Evolutionary conservation across 1,140 invertebrate genomes (phyloP).

Genomic region (Drosophila seguyi): DNA sequence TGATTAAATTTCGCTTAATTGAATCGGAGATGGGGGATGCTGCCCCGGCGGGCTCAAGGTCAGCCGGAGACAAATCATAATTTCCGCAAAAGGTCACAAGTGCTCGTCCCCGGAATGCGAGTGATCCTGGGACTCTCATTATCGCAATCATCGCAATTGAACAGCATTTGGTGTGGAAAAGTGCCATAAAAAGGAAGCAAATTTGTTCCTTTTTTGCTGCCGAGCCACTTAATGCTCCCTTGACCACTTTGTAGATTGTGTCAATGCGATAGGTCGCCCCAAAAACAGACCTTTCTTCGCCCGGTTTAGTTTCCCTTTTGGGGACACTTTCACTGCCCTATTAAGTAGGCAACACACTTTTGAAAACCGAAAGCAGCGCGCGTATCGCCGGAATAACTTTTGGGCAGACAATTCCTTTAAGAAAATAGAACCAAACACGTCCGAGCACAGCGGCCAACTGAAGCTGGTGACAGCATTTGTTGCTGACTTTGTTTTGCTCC

Average conservation of each 20-base stretch:
- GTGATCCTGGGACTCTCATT: slow-evolving; percentile 71
- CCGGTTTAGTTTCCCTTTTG: slow-evolving; percentile 13
- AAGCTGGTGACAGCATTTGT: slow-evolving; percentile 71
- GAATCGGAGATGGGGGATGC: slow-evolving; percentile 7
- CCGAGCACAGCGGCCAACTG: slow-evolving; percentile 72
- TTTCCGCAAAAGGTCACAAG: slow-evolving; percentile 74
- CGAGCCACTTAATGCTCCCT: slow-evolving; percentile 64
- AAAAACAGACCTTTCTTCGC: slow-evolving; percentile 51
- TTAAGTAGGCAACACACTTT: slow-evolving; percentile 54
- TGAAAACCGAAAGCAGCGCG: slow-evolving; percentile 49
- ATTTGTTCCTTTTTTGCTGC: slow-evolving; percentile 42
- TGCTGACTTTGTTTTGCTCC: slow-evolving; percentile 74
- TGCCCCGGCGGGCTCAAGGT: slow-evolving; percentile 19
- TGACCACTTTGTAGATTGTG: slow-evolving; percentile 78
- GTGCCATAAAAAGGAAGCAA: slow-evolving; percentile 63
- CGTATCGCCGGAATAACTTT: slow-evolving; percentile 3
- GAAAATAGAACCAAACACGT: slow-evolving; percentile 53
- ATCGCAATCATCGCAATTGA: slow-evolving; percentile 78
- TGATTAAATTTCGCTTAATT: slow-evolving; percentile 68
- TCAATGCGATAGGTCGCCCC: slow-evolving; percentile 58
- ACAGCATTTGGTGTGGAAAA: slow-evolving; percentile 77
- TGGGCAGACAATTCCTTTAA: neutral
- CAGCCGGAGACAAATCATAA: slow-evolving; percentile 66
- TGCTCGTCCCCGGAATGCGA: slow-evolving; percentile 33
- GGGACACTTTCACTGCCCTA: slow-evolving; percentile 12